Conservation (phyloP, 2,113 vertebrate genomes). For the Corydoras sp. region DNA sequence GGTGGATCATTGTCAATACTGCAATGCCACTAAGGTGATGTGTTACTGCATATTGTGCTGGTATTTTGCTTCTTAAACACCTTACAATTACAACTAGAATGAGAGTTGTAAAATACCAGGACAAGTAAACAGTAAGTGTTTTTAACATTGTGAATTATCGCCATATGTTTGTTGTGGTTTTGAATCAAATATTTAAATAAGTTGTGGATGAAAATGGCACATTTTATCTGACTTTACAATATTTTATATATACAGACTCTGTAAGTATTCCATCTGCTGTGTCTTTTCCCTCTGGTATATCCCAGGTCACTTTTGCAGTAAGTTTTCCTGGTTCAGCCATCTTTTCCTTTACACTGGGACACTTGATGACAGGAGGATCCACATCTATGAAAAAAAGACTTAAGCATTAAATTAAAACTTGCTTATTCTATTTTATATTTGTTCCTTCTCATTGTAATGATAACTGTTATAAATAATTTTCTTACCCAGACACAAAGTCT, state of each 20-base stretch:
- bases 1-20: no score
- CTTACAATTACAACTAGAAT: no score
- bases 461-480: neutral
- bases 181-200: no score
- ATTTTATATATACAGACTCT: constrained; percentile 71
- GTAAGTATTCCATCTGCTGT: constrained; percentile 96
- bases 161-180: no score
- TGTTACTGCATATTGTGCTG: no score
- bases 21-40: no score
- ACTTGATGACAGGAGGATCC: constrained; percentile 87
- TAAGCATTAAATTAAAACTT: neutral
- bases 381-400: constrained; percentile 64
- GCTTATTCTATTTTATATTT: neutral
- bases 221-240: neutral
- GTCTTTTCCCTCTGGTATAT: constrained; percentile 89
- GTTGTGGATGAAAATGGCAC: no score
- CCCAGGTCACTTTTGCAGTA: constrained; percentile 89
- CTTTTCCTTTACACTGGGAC: constrained; percentile 88
- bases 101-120: no score
- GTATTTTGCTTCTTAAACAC: no score
- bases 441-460: neutral
- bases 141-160: no score
- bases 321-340: constrained; percentile 87
- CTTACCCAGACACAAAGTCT: constrained; percentile 82
- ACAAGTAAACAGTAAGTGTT: no score